Base-by-base conservation (phyloP, 1,140 invertebrate genomes). In the Tetramorium alpestre region DNA sequence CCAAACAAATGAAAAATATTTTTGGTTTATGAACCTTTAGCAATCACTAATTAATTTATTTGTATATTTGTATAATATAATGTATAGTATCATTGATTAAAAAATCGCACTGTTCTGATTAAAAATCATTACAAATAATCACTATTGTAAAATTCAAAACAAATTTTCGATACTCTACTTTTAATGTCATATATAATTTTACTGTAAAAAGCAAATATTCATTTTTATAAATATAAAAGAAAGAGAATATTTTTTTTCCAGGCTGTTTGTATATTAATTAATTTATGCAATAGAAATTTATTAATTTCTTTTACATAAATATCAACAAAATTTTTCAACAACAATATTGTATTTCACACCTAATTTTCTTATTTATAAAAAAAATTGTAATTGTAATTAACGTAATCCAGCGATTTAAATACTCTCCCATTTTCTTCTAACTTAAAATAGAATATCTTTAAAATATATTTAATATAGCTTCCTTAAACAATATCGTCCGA, bases 11-110 rank as follows among this genome's bases (percentile, higher is more conserved):
- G 11, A 47, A 89, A 84, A 62, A 38, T 47, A 51, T 73, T 44
- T 62, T 69, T 78, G 41, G 84, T 77, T 18, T 73, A 89, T 89
- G 54, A 84, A 81, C 69, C 51, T 60, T 78, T 41, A 77, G 60
- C 60, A 64, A 67, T 87, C 11, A 51, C 56, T 77, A 65, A 82
- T 81, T 78, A 87, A 80, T 25, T 56, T 89, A 54, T 54, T 78
- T 65, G n/a, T 67, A 51, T 51, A 81, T 62, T 41, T 67, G 25
- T 65, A 38, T 38, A 41, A 67, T 67, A 85, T 72, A 85, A 89
- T 73, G 51, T 16, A 51, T 54, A 78, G 75, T 64, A 33, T 65
- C 13, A 69, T 47, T 13, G 25, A 65, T n/a, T 5, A 25, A 72
- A 89, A 54, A 28, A 56, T 62, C 70, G 88, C 58, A 78, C 22